Percentiles rank a stretch among this genome's conserved stretches.
Evolutionary conservation across 2,113 vertebrate genomes (phyloP).

Genomic region (Irena cyanogastra): DNA sequence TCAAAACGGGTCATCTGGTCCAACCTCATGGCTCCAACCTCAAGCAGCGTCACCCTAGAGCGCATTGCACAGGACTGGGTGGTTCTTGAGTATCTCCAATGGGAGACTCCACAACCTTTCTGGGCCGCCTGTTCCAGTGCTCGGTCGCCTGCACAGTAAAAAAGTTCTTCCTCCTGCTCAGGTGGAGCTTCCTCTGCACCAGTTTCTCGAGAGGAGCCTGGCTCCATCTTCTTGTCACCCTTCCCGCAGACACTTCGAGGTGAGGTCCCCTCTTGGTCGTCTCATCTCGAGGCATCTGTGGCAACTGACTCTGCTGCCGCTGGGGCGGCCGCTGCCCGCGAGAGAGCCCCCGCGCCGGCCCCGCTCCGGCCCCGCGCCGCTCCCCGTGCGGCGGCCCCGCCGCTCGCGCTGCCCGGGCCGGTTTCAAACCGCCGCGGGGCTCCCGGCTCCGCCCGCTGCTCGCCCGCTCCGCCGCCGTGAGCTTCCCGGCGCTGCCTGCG

Average conservation of each 20-base stretch:
- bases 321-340: background rate
- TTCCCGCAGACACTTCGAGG: too few species aligned
- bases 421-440: background rate
- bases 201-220: background rate
- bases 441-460: background rate
- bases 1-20: background rate
- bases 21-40: background rate
- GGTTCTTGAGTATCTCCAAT: background rate
- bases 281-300: background rate
- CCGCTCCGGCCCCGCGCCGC: background rate
- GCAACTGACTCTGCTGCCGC: background rate
- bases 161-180: background rate
- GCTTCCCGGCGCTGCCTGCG: background rate
- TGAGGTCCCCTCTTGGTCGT: background rate
- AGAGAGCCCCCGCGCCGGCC: accelerated
- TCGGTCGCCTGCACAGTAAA: background rate
- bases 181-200: background rate
- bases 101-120: background rate
- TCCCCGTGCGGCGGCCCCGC: background rate
- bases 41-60: background rate
- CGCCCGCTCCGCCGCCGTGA: background rate
- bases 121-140: background rate
- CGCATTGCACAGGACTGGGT: background rate
- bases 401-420: background rate
- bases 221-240: background rate